A percentile compares a stretch with the other conserved stretches of the same genome.
Evolutionary conservation across 2,888 invertebrate genomes (phyloP).

Genomic region (Schizaphis graminum): DNA sequence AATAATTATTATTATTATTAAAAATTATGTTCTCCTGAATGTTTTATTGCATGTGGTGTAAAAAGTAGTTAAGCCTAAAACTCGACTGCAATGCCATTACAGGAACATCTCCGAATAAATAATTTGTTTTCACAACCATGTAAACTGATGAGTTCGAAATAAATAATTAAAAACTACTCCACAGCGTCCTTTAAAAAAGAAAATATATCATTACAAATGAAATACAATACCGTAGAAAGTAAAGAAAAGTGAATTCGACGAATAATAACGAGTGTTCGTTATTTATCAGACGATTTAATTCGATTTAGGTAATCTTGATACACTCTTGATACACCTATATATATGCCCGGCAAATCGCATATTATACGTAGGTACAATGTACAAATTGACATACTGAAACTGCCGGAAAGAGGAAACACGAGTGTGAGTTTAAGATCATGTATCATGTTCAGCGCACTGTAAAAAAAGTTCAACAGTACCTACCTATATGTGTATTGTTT

Average conservation of each 20-base stretch:
- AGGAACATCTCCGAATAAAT: not conserved
- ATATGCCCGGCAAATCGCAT: not conserved
- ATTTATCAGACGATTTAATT: not conserved
- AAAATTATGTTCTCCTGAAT: slow-evolving; percentile 22
- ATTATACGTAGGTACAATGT: not conserved
- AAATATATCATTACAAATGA: not conserved
- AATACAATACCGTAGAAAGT: not conserved
- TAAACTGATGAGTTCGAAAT: not conserved
- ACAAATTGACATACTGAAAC: not conserved
- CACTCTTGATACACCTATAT: not conserved
- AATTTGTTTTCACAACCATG: not conserved
- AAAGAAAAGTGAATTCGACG: not conserved
- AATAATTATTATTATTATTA: not conserved
- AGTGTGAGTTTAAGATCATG: not conserved
- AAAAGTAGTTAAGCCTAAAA: not conserved
- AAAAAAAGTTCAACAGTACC: not conserved
- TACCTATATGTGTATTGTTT: not conserved
- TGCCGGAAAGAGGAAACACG: not conserved
- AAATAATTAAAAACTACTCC: not conserved
- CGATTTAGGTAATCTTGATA: not conserved
- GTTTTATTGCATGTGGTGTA: slow-evolving; percentile 5
- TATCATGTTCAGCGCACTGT: not conserved
- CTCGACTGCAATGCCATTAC: not conserved
- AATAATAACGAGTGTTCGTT: not conserved
- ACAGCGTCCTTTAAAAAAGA: no score